Evolutionary conservation across 2,888 invertebrate species (phyloP), one percentile per base, ranked within the genome.

Genomic region (Hedya salicella): DNA sequence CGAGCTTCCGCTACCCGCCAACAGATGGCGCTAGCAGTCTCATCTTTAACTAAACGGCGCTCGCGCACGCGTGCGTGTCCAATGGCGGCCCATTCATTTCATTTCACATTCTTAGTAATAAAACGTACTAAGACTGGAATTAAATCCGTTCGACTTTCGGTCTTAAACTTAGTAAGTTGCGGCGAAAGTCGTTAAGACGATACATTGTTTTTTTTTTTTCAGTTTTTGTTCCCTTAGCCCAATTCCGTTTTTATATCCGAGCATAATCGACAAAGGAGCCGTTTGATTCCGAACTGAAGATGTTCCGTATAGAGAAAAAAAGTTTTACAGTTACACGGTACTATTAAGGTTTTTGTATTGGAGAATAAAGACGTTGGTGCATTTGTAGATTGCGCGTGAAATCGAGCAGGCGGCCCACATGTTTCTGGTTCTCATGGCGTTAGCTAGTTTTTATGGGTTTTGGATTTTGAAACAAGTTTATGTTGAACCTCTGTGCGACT

Each of bases 201-300:
- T n/a, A 39, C 9, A 32, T 32, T n/a, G 32, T 46, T 78, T 78
- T 80, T 73, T 74, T 77, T 71, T 74, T 72, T 75, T 85, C n/a
- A n/a, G n/a, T 88, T 84, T 86, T 86, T 85, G 80, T 82, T 73
- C 78, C 72, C 74, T 77, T 76, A 80, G 80, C 84, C 84, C 82
- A 85, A 87, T 87, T 86, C 79, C 81, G 82, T 85, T 87, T 83
- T 85, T 86, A 85, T 82, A 82, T 78, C 85, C 87, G 86, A 86
- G 80, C 70, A 86, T 86, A 88, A 88, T 87, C 83, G 83, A 79
- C 86, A 87, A 87, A 87, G 86, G 82, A 75, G 77, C 86, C 86
- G 85, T 80, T 77, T 78, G 78, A 75, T 72, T 77, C 71, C 72
- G 74, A 81, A 85, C 85, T 77, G 80, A 86, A 85, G 80, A 82